A percentile compares a stretch with the other conserved stretches of the same genome.
These are phyloP conservation scores for Carterocephalus palaemon DNA, from an alignment of 2,888 invertebrate species.

Conservation along the genomic window DNA sequence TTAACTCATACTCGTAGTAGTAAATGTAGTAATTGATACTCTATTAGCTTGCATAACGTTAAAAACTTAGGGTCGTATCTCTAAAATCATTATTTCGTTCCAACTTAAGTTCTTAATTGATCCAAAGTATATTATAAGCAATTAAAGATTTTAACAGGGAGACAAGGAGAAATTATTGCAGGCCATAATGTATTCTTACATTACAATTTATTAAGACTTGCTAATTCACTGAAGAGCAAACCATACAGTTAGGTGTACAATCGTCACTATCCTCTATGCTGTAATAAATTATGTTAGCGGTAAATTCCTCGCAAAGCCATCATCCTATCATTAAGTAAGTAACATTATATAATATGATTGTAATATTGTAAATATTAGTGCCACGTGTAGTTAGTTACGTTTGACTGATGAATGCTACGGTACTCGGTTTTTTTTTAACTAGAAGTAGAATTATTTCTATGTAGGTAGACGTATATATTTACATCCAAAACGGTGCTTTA, in stretches of 20 bases:
- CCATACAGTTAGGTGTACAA: conserved; percentile 10
- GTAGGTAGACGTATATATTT: too few species aligned
- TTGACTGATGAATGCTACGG: conserved; percentile 5
- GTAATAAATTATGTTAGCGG: conserved; percentile 23
- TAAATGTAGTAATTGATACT: too few species aligned
- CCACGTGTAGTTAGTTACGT: neutral
- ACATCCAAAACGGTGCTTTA: too few species aligned
- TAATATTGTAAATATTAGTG: conserved; percentile 21
- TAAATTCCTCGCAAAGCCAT: conserved; percentile 15
- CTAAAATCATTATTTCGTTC: too few species aligned
- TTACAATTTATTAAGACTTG: neutral
- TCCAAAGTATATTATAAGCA: too few species aligned
- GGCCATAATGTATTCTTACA: too few species aligned
- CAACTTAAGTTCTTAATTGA: too few species aligned
- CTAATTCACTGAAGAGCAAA: conserved; percentile 1
- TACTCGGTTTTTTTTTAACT: conserved; percentile 2
- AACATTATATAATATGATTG: conserved; percentile 21
- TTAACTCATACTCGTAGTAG: too few species aligned
- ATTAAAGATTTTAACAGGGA: too few species aligned
- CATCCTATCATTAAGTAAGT: conserved; percentile 22
- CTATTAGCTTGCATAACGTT: too few species aligned
- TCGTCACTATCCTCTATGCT: conserved; percentile 9
- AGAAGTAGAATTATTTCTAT: neutral
- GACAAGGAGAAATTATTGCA: too few species aligned
- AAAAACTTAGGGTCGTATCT: too few species aligned